phyloP scores from a whole-genome alignment of 2,888 invertebrate genomes.

The Sesia bembeciformis region DNA sequence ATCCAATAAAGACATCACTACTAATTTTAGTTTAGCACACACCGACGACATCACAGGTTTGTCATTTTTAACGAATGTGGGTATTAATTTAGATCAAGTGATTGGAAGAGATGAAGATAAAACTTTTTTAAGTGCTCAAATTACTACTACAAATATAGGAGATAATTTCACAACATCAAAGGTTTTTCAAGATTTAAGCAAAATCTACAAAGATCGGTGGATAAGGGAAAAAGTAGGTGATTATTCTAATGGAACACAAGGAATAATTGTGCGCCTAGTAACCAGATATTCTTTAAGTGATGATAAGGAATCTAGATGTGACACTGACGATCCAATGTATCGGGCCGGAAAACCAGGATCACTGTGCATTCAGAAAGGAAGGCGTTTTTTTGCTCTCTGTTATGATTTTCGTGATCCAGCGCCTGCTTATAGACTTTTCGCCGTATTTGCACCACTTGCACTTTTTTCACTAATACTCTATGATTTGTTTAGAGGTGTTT shows the following conservation, averaged over 20 bases:
- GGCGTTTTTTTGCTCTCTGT: slow-evolving; percentile 41
- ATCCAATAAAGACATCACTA: slow-evolving; percentile 22
- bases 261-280: slow-evolving; percentile 39
- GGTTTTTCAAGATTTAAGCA: slow-evolving; percentile 32
- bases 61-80: slow-evolving; percentile 23
- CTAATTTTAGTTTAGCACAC: slow-evolving; percentile 3
- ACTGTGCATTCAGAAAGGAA: slow-evolving; percentile 39
- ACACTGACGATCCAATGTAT: slow-evolving; percentile 42
- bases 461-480: slow-evolving; percentile 56
- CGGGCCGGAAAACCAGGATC: slow-evolving; percentile 38
- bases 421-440: slow-evolving; percentile 49
- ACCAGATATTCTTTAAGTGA: slow-evolving; percentile 43
- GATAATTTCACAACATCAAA: slow-evolving; percentile 10
- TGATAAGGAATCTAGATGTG: slow-evolving; percentile 36
- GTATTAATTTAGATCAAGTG: slow-evolving; percentile 16
- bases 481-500: slow-evolving; percentile 58
- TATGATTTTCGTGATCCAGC: slow-evolving; percentile 50
- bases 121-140: not conserved
- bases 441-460: slow-evolving; percentile 50
- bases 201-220: slow-evolving; percentile 32
- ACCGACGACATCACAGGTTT: slow-evolving; percentile 17
- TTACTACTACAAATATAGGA: not conserved
- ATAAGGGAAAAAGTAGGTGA: slow-evolving; percentile 19
- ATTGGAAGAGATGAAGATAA: not conserved
- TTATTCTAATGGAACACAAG: slow-evolving; percentile 34